phyloP scores from a whole-genome alignment of 2,113 vertebrate genomes.

The Syrrhaptes paradoxus region DNA sequence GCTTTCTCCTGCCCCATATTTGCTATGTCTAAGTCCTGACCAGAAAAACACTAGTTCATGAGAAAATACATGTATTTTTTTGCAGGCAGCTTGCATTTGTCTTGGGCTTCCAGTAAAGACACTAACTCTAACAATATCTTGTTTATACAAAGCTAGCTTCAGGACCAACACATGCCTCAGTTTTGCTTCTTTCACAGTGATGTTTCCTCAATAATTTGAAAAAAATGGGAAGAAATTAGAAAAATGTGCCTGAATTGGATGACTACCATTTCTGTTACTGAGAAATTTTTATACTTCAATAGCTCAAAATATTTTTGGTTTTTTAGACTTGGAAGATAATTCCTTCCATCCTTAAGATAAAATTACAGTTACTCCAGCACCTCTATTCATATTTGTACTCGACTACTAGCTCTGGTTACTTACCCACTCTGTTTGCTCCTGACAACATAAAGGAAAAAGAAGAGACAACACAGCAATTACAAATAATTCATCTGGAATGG shows the following conservation, averaged over 20 bases:
- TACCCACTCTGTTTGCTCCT: conserved; percentile 87
- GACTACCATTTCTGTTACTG: conserved; percentile 7
- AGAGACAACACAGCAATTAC: conserved; percentile 58
- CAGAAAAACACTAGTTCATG: not conserved
- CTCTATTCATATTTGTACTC: not conserved
- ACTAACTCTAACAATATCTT: not conserved
- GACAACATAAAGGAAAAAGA: conserved; percentile 74
- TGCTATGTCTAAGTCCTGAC: not conserved
- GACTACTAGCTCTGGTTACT: conserved; percentile 65
- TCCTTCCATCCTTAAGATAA: not conserved
- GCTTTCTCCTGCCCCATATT: not conserved
- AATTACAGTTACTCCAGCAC: not conserved
- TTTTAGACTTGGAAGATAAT: conserved; percentile 8
- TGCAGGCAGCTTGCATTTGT: not conserved
- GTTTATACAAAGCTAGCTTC: not conserved
- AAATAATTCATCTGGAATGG: conserved; percentile 34
- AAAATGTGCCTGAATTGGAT: not conserved
- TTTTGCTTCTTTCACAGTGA: conserved; percentile 15
- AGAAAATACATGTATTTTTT: not conserved
- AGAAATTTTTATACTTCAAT: not conserved
- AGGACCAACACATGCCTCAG: conserved; percentile 1
- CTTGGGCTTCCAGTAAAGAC: not conserved
- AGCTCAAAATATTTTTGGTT: not conserved
- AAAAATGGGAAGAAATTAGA: not conserved
- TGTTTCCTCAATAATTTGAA: not conserved